Conservation (phyloP, 2,113 vertebrate genomes). For the Carollia perspicillata region DNA sequence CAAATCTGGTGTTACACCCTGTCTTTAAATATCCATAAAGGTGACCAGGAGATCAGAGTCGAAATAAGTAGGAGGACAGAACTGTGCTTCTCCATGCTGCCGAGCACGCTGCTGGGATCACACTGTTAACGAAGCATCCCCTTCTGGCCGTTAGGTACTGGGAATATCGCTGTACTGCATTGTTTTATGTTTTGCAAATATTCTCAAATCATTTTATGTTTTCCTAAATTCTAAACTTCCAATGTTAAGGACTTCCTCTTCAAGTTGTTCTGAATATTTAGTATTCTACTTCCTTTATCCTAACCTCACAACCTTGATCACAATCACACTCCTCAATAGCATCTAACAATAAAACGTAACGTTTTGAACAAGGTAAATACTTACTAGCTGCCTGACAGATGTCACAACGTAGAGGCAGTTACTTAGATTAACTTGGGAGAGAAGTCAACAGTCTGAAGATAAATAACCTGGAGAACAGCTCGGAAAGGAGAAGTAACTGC, state of each 20-base stretch:
- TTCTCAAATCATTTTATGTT: not conserved
- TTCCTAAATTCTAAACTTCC: constrained; percentile 13
- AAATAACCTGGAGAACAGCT: not conserved
- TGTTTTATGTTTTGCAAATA: constrained; percentile 17
- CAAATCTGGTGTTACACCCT: not conserved
- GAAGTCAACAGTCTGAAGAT: not conserved
- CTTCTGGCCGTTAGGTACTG: not conserved
- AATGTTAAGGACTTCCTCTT: not conserved
- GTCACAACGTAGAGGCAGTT: not conserved
- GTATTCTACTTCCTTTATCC: not conserved
- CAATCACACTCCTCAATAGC: not conserved
- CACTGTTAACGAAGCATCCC: not conserved
- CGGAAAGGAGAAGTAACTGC: not conserved
- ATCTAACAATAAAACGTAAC: not conserved
- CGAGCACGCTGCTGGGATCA: not conserved
- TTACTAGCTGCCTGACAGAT: not conserved
- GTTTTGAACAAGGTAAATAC: not conserved
- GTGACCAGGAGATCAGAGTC: not conserved
- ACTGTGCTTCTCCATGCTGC: not conserved
- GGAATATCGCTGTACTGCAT: not conserved
- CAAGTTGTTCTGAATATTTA: constrained; percentile 36
- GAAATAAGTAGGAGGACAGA: not conserved
- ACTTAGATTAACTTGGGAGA: not conserved
- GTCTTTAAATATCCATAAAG: not conserved
- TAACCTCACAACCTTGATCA: not conserved